Evolutionary conservation across 2,888 invertebrate species (phyloP), one percentile per base, ranked within the genome.

Genomic region (Mimas tiliae): DNA sequence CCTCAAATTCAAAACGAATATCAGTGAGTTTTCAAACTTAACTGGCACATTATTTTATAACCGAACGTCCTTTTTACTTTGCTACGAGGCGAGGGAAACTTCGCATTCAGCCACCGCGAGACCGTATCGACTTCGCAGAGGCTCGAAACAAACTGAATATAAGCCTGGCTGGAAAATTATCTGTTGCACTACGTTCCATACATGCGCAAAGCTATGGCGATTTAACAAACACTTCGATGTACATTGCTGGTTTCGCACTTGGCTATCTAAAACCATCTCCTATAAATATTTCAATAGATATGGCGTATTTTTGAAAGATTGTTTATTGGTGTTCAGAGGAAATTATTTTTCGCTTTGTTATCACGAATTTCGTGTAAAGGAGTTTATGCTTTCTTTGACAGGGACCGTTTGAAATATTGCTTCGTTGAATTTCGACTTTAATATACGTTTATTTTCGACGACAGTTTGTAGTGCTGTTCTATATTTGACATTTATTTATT

Each of bases 161-260:
- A 77, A 79, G 75, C 76, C 75, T 72, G 79, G 78, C 72, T 64
- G 72, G 73, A 76, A 81, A 80, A 84, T 81, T 80, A 84, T 84
- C 82, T 83, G 83, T 83, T 83, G 84, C 83, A 82, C 82, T 81
- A 78, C 68, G 79, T 78, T 79, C 72, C 75, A 82, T 83, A 83
- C 87, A 85, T 88, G 88, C 87, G 87, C 87, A 85, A 80, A 79
- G 72, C 77, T 70, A 33, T 67, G 67, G 53, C 72, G 74, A 53
- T 53, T 38, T 65, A 74, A 64, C 70, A 66, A 65, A 63, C 11
- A 52, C 65, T 70, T 69, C 66, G 51, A 19, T 52, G 66, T 74
- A 75, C 82, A 83, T 77, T 73, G 74, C 79, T 70, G 68, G 53
- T 16, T 65, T 38, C 42, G 45, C 67, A 63, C 38, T 50, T 64